phyloP scores from a whole-genome alignment of 1,140 invertebrate genomes.

The Andricus grossulariae region DNA sequence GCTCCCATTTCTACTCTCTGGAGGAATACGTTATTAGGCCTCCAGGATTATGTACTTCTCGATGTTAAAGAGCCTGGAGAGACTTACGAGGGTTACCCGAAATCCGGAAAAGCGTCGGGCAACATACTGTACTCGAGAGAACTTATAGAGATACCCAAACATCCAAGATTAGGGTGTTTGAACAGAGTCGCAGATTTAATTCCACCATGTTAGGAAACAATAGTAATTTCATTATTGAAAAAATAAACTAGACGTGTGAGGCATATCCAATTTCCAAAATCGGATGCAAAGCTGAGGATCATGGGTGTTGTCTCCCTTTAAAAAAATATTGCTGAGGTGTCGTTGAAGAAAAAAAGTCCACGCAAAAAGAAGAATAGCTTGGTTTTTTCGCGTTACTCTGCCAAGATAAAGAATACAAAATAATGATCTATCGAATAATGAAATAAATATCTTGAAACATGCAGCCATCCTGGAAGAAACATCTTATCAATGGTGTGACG shows the following conservation, averaged over 20 bases:
- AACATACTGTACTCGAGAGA: neutral
- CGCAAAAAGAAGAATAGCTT: neutral
- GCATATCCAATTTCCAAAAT: neutral
- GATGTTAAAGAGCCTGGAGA: conserved; percentile 40
- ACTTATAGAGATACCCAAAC: neutral
- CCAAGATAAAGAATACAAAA: neutral
- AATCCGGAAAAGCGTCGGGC: neutral
- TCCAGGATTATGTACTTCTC: conserved; percentile 68
- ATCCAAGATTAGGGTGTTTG: neutral
- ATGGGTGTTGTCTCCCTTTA: no score
- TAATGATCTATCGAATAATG: no score
- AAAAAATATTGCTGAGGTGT: neutral
- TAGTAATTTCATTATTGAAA: conserved; percentile 20
- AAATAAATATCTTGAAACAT: no score
- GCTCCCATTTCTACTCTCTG: conserved; percentile 54
- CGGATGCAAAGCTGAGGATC: neutral
- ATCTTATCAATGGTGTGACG: no score
- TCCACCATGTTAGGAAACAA: neutral
- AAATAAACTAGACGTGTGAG: conserved; percentile 26
- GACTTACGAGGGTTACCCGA: conserved; percentile 32
- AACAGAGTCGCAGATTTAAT: conserved; percentile 14
- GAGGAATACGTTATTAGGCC: conserved; percentile 71
- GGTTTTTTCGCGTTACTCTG: neutral
- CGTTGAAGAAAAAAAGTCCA: no score
- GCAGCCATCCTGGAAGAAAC: no score